Evolutionary conservation across 2,888 invertebrate genomes (phyloP).

Genomic region (Unio delphinus): DNA sequence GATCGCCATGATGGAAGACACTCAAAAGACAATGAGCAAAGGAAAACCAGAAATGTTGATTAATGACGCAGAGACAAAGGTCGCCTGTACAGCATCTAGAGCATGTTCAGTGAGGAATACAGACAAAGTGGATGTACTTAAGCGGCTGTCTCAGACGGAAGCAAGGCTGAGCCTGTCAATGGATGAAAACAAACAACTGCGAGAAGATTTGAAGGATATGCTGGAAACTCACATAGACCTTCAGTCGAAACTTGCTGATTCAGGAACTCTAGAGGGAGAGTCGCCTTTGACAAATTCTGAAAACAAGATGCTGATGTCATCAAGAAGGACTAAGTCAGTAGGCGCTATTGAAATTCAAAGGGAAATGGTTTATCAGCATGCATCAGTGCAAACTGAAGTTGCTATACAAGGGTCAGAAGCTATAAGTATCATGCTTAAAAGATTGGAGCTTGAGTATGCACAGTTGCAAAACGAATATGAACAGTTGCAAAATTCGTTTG

Average conservation of each 20-base stretch:
- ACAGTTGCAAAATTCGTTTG: slow-evolving; percentile 1
- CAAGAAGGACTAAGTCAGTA: no score
- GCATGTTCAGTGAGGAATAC: no score
- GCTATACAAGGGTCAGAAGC: no score
- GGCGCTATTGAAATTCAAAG: no score
- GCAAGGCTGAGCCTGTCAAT: slow-evolving; percentile 28
- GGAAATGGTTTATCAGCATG: no score
- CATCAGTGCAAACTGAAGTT: no score
- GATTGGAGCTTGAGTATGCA: neutral
- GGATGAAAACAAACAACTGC: slow-evolving; percentile 31
- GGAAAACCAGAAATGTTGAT: slow-evolving; percentile 32
- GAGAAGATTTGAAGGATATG: slow-evolving; percentile 33
- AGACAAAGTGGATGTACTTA: no score
- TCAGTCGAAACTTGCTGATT: slow-evolving; percentile 16
- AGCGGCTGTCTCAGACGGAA: slow-evolving; percentile 22
- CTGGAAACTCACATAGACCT: slow-evolving; percentile 30
- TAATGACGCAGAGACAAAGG: slow-evolving; percentile 24
- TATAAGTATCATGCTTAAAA: neutral
- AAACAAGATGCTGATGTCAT: no score
- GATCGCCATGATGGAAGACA: slow-evolving; percentile 37
- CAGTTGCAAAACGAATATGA: slow-evolving; percentile 3
- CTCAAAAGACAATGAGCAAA: slow-evolving; percentile 34
- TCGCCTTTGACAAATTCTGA: no score
- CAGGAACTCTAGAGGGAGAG: no score
- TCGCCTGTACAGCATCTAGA: no score